phyloP scores from a whole-genome alignment of 1,140 invertebrate genomes.

The Leptonema lineaticorne region DNA sequence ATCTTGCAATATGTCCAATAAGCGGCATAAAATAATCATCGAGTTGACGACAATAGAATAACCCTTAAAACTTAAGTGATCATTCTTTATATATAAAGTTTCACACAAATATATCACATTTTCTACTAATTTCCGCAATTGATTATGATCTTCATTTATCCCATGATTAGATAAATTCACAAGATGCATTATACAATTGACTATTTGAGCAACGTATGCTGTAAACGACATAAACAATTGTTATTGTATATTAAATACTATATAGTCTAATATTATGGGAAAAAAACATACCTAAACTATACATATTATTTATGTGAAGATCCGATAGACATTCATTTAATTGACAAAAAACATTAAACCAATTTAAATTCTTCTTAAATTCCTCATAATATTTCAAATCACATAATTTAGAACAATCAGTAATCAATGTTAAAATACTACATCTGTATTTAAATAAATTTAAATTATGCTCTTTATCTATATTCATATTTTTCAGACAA shows the following conservation, averaged over 20 bases:
- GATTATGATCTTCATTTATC: background rate
- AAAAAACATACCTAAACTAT: constrained; percentile 49
- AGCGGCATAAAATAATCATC: constrained; percentile 28
- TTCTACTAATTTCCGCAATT: background rate
- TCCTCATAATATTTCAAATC: background rate
- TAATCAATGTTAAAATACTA: constrained; percentile 19
- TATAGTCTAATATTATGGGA: too few relatives aligned
- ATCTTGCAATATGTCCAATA: constrained; percentile 23
- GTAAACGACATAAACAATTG: constrained; percentile 19
- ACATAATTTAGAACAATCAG: constrained; percentile 20
- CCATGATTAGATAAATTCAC: constrained; percentile 13
- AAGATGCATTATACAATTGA: constrained; percentile 34
- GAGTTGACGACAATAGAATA: constrained; percentile 33
- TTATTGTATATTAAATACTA: background rate
- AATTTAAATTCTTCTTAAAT: constrained; percentile 10
- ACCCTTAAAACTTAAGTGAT: constrained; percentile 34
- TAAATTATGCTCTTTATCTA: constrained; percentile 13
- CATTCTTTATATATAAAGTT: constrained; percentile 24
- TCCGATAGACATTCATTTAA: constrained; percentile 48
- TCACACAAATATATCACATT: constrained; percentile 12
- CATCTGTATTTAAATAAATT: background rate
- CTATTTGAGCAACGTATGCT: constrained; percentile 36
- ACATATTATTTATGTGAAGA: constrained; percentile 53
- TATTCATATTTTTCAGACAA: constrained; percentile 29
- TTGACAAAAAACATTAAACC: constrained; percentile 50